These are phyloP conservation scores for Glareola pratincola DNA, from an alignment of 2,113 vertebrate species.

Conservation along the genomic window DNA sequence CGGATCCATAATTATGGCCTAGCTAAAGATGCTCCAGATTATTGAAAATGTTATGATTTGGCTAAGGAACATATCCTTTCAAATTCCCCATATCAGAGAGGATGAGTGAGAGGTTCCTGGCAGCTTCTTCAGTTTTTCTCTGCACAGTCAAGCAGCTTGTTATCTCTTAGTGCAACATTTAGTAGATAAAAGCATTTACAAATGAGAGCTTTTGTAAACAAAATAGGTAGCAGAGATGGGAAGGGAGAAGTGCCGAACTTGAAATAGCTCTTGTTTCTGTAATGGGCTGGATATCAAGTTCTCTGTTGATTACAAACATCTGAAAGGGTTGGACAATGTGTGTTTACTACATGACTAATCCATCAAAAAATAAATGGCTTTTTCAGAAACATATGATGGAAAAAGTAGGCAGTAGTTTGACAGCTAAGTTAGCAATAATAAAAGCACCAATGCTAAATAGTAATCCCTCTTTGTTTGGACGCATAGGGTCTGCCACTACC, in stretches of 20 bases:
- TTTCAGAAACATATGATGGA: background rate
- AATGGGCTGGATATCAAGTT: background rate
- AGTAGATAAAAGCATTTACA: background rate
- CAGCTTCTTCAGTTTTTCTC: background rate
- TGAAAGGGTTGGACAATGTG: background rate
- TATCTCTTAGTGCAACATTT: background rate
- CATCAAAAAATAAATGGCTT: background rate
- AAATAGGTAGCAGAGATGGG: background rate
- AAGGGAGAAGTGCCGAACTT: background rate
- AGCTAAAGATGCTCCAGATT: background rate
- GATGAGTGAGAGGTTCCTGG: background rate
- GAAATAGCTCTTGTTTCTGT: background rate
- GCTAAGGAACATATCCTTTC: background rate
- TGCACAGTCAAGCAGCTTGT: background rate
- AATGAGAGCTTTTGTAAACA: background rate
- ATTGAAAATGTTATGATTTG: background rate
- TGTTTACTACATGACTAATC: background rate
- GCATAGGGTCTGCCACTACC: background rate
- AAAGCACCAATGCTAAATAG: background rate
- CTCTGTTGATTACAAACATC: background rate
- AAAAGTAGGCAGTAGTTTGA: background rate
- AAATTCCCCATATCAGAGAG: rapidly evolving
- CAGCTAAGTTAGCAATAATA: background rate
- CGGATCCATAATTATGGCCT: background rate
- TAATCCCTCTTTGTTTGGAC: background rate